phyloP scores from a whole-genome alignment of 2,113 vertebrate genomes.

The Colinus virginianus region DNA sequence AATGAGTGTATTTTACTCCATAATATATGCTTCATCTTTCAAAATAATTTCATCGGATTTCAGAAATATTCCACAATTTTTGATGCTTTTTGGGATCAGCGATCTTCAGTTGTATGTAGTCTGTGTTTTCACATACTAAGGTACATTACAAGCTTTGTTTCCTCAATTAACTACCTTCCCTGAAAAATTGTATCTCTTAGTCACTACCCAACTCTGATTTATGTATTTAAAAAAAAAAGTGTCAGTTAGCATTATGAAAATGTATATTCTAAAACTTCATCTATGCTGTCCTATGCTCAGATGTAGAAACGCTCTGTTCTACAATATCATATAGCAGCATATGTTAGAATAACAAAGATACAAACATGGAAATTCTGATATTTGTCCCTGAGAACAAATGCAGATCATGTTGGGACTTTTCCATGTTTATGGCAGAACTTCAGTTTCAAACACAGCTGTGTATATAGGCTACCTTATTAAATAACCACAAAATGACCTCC shows the following conservation, averaged over 20 bases:
- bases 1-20: not conserved
- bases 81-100: not conserved
- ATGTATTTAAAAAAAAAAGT: not conserved
- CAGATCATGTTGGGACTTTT: not conserved
- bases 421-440: not conserved
- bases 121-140: not conserved
- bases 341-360: not conserved
- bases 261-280: not conserved
- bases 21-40: not conserved
- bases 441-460: not conserved
- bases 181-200: not conserved
- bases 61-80: not conserved
- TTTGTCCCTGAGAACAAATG: not conserved
- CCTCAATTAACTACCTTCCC: not conserved
- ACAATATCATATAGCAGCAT: not conserved
- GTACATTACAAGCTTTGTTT: not conserved
- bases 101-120: not conserved
- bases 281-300: not conserved
- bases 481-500: constrained; percentile 12
- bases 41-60: not conserved
- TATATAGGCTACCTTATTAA: not conserved
- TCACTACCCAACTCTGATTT: not conserved
- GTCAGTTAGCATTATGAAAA: not conserved
- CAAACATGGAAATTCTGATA: not conserved
- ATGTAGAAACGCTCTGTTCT: not conserved